These are phyloP conservation scores for Eilema depressum DNA, from an alignment of 2,888 invertebrate genomes.

Conservation along the genomic window DNA sequence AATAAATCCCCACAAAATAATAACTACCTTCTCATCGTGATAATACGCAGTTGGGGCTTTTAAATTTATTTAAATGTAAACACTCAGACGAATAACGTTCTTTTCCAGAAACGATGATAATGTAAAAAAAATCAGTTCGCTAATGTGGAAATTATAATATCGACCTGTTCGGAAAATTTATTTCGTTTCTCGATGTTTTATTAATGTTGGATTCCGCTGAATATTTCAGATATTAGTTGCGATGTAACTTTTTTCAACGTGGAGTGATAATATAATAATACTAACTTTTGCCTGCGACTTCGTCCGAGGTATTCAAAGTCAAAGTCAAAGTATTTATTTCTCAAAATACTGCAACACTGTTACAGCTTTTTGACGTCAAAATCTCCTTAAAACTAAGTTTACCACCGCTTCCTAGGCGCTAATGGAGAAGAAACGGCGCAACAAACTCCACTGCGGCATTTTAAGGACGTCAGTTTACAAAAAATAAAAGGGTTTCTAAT, in stretches of 20 bases:
- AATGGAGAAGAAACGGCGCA: too few relatives aligned
- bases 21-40: conserved; percentile 56
- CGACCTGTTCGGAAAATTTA: conserved; percentile 28
- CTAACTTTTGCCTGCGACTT: too few relatives aligned
- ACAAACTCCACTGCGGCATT: too few relatives aligned
- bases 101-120: conserved; percentile 17
- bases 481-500: too few relatives aligned
- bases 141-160: conserved; percentile 41
- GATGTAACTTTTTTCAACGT: conserved; percentile 11
- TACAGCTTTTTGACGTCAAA: too few relatives aligned
- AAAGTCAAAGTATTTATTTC: too few relatives aligned
- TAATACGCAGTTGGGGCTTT: conserved; percentile 53
- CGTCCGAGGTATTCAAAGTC: background rate
- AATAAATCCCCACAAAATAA: conserved; percentile 63
- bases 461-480: too few relatives aligned
- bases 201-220: conserved; percentile 32
- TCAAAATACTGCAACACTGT: too few relatives aligned
- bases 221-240: conserved; percentile 24
- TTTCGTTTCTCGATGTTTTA: conserved; percentile 27
- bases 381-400: too few relatives aligned
- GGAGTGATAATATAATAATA: background rate
- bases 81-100: conserved; percentile 38
- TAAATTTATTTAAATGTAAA: conserved; percentile 63
- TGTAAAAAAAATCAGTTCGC: conserved; percentile 12
- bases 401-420: too few relatives aligned